Conservation (phyloP, 2,888 invertebrate genomes). For the Tachina fera region DNA sequence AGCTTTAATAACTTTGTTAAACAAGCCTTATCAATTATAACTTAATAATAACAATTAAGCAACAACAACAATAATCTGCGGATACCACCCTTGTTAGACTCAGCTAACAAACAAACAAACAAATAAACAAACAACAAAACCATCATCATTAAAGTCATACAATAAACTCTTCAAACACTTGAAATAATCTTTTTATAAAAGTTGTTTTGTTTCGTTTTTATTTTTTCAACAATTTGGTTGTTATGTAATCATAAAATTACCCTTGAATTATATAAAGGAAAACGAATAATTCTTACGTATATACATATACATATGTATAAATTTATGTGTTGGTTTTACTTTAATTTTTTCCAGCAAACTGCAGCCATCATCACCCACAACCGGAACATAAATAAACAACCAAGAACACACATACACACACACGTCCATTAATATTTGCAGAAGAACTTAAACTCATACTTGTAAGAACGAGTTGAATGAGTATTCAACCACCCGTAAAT, state of each 20-base stretch:
- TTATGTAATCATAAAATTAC: conserved; percentile 67
- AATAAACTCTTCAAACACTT: conserved; percentile 51
- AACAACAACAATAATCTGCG: neutral
- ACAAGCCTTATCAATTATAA: conserved; percentile 65
- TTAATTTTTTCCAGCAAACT: conserved; percentile 28
- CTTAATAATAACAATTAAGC: conserved; percentile 59
- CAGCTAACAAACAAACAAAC: conserved; percentile 23
- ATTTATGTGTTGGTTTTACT: conserved; percentile 2
- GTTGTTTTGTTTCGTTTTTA: conserved; percentile 8
- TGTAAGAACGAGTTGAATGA: conserved; percentile 40
- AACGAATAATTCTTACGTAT: conserved; percentile 9
- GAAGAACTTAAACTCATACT: conserved; percentile 14
- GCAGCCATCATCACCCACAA: conserved; percentile 61
- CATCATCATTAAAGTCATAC: conserved; percentile 44
- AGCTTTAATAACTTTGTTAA: conserved; percentile 54
- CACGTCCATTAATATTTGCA: neutral
- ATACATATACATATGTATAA: neutral
- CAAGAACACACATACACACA: neutral
- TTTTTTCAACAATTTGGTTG: conserved; percentile 25
- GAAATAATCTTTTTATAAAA: conserved; percentile 49
- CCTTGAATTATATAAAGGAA: conserved; percentile 63
- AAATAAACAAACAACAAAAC: conserved; percentile 29
- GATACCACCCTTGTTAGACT: neutral
- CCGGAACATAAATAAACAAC: conserved; percentile 57
- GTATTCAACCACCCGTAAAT: conserved; percentile 66